Base-by-base conservation (phyloP, 2,888 invertebrate genomes). In the Tupiocoris notatus region DNA sequence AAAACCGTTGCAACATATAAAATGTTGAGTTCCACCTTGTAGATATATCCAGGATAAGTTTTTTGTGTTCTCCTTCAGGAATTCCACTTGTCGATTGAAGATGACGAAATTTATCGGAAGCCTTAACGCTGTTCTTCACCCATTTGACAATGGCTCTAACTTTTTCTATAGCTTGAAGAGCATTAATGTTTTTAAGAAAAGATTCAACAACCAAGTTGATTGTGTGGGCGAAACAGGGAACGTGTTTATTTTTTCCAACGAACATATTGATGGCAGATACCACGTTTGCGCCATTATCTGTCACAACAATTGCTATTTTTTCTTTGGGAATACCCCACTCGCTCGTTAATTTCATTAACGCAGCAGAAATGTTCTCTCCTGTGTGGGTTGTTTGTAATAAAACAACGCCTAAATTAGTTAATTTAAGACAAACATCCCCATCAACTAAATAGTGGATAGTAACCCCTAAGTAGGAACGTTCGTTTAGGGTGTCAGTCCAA, bases 121-220 rank as follows among this genome's bases (percentile, higher is more conserved):
- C 39, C 3, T 39, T 76, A 18, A 76, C 67, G 18, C 61, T 68
- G 23, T 68, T 76, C 62, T 76, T 76, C 2, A 76, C 62, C 59
- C 54, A 74, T 65, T 74, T 74, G n/a, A 74, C 75, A 54, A 74
- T 74, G 22, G 17, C 22, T 74, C 65, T 65, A 1, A 74, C 65
- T 65, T 74, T 74, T 22, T 64, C 58, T 12, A 74, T 65, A 20
- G 22, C 1, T 1, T 23, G 12, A 56, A n/a, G 7, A 21, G 56
- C 12, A 1, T 2, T 54, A 65, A 22, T 0, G 23, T 39, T 21
- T 7, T 65, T 21, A 16, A 65, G 2, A 2, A 23, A n/a, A 1
- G 64, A 1, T 18, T 65, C 65, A 7, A 65, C 2, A 65, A 74
- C 22, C 65, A 74, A 74, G 22, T 65, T 65, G 18, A 65, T 1